Evolutionary conservation across 2,888 invertebrate species (phyloP).

Genomic region (Hetaerina titia): DNA sequence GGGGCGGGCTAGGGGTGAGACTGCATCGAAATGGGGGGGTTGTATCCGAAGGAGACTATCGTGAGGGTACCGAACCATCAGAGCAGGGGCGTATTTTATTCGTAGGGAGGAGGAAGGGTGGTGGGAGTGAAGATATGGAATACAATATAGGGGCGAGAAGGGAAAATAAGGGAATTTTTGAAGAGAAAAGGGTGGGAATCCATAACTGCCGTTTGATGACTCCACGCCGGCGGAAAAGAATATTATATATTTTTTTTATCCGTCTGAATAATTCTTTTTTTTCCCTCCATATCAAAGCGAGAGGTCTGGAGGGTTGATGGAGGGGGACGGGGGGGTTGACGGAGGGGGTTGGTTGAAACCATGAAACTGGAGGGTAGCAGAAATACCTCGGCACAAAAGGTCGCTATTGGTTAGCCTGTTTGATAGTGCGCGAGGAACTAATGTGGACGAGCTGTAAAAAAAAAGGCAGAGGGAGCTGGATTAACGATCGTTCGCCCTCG

Average conservation of each 20-base stretch:
- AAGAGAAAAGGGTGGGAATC: slow-evolving; percentile 31
- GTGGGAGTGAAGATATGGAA: neutral
- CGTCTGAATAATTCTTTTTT: slow-evolving; percentile 29
- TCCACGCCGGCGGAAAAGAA: slow-evolving; percentile 32
- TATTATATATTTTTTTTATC: neutral
- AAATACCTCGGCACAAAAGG: slow-evolving; percentile 24
- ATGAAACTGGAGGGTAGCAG: neutral
- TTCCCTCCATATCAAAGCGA: neutral
- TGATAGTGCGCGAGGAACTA: slow-evolving; percentile 45
- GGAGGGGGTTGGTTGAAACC: neutral
- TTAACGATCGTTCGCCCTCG: slow-evolving; percentile 50
- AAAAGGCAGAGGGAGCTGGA: slow-evolving; percentile 17
- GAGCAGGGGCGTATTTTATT: neutral
- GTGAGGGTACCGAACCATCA: neutral
- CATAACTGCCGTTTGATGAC: slow-evolving; percentile 62
- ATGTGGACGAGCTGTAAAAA: slow-evolving; percentile 58
- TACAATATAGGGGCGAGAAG: slow-evolving; percentile 13
- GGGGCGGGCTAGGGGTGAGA: neutral
- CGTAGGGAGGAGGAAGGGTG: neutral
- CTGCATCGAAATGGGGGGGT: neutral
- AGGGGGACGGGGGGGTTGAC: neutral
- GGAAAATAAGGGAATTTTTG: slow-evolving; percentile 32
- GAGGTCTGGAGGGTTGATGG: neutral
- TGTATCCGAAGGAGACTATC: neutral
- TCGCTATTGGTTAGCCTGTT: slow-evolving; percentile 40